Evolutionary conservation across 2,888 invertebrate genomes (phyloP).

Genomic region (Tenthredo notha): DNA sequence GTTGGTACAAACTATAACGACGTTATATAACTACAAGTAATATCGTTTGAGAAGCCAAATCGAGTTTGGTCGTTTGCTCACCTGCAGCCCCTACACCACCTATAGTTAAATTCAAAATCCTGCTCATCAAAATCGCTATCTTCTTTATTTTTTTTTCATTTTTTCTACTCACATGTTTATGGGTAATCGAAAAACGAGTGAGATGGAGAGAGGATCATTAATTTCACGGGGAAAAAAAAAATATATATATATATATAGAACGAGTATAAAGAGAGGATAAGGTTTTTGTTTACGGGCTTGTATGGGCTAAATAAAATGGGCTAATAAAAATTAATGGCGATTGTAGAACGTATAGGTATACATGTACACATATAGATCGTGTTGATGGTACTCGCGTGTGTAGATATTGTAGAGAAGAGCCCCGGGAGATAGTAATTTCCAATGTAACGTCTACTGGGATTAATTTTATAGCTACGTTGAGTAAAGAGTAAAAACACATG

Average conservation of each 20-base stretch:
- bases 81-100: neutral
- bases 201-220: neutral
- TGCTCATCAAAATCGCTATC: neutral
- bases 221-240: neutral
- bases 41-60: slow-evolving; percentile 31
- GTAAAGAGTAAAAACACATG: slow-evolving; percentile 7
- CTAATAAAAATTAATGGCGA: slow-evolving; percentile 45
- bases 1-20: slow-evolving; percentile 32
- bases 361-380: neutral
- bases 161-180: neutral
- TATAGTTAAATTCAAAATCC: neutral
- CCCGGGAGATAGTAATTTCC: slow-evolving; percentile 21
- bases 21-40: slow-evolving; percentile 37
- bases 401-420: neutral
- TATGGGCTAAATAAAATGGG: slow-evolving; percentile 33
- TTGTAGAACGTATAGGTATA: neutral
- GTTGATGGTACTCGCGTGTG: neutral
- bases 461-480: slow-evolving; percentile 26
- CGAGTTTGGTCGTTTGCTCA: slow-evolving; percentile 1
- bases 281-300: neutral
- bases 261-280: slow-evolving; percentile 12
- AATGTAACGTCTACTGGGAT: slow-evolving; percentile 39
- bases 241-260: too few species aligned
- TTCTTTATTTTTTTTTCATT: neutral
- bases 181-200: neutral